Conservation (phyloP, 2,888 invertebrate genomes). For the Andrena flavipes region DNA sequence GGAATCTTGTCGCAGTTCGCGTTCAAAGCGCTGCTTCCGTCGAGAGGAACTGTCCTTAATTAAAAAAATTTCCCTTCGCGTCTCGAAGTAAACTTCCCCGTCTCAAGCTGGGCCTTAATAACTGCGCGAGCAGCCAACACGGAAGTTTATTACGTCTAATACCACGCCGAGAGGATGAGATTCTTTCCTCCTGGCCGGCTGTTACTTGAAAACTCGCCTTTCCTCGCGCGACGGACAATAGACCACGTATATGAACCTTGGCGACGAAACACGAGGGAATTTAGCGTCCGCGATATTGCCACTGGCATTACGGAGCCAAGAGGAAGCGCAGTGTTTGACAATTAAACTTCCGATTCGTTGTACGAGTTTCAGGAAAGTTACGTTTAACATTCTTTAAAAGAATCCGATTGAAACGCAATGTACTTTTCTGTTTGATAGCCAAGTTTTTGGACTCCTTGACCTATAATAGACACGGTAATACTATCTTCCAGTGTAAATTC, state of each 20-base stretch:
- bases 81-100: conserved; percentile 52
- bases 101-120: conserved; percentile 43
- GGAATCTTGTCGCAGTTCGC: neutral
- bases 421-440: no score
- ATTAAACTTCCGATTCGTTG: neutral
- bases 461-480: no score
- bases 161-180: conserved; percentile 49
- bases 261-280: conserved; percentile 2
- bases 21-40: conserved; percentile 7
- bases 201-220: conserved; percentile 36
- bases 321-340: neutral
- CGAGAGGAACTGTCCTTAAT: conserved; percentile 54
- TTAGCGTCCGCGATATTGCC: neutral
- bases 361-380: no score
- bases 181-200: conserved; percentile 37
- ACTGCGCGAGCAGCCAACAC: conserved; percentile 30
- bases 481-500: no score
- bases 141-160: conserved; percentile 61
- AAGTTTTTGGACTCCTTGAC: no score
- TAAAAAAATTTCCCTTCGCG: conserved; percentile 61
- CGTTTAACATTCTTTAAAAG: no score
- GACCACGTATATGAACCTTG: neutral
- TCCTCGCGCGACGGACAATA: conserved; percentile 35
- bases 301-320: neutral
- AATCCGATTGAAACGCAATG: no score